Evolutionary conservation across 1,140 invertebrate species (phyloP).

Genomic region (Drosophila bocki): DNA sequence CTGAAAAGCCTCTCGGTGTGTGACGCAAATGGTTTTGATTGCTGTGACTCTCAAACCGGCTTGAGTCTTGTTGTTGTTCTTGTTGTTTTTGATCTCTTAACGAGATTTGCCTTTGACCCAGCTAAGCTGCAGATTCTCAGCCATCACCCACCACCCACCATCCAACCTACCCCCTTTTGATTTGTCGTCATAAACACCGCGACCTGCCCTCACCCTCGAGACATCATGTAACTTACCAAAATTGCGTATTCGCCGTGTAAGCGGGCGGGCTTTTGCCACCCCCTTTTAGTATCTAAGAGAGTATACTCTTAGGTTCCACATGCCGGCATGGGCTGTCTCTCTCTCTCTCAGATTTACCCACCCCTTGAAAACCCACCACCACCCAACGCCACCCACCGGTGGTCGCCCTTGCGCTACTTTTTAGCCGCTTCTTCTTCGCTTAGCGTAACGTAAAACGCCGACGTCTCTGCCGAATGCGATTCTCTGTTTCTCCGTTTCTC

Average conservation of each 20-base stretch:
- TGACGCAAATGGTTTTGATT: conserved; percentile 60
- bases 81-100: conserved; percentile 35
- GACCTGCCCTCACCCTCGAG: conserved; percentile 42
- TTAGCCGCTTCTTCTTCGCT: conserved; percentile 35
- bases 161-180: conserved; percentile 6
- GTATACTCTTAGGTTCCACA: conserved; percentile 53
- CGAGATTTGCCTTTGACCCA: conserved; percentile 33
- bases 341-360: conserved; percentile 3
- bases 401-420: conserved; percentile 82
- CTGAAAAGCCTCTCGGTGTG: conserved; percentile 22
- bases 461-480: conserved; percentile 32
- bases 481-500: conserved; percentile 21
- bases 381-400: conserved; percentile 56
- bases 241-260: conserved; percentile 56
- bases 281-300: conserved; percentile 11
- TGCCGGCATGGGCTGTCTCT: conserved; percentile 29
- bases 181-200: conserved; percentile 14
- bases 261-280: conserved; percentile 5
- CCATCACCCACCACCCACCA: background rate
- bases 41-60: conserved; percentile 53
- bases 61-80: background rate
- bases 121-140: conserved; percentile 25
- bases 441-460: conserved; percentile 72
- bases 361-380: conserved; percentile 30
- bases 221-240: conserved; percentile 58